These are phyloP conservation scores for Sweltsa coloradensis DNA, from an alignment of 1,140 invertebrate species.

Conservation along the genomic window DNA sequence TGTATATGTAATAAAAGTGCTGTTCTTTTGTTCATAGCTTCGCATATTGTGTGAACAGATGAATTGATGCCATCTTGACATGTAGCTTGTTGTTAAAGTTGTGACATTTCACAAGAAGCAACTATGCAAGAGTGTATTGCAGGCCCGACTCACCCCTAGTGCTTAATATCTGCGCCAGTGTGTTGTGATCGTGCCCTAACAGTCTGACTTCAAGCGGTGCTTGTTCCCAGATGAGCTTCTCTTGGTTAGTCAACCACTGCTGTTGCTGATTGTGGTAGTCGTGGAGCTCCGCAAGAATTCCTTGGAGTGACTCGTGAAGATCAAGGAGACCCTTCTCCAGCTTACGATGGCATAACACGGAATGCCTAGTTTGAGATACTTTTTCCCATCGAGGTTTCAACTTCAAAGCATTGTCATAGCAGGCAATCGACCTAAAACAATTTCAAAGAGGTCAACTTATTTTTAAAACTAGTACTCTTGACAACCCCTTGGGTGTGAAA, in stretches of 20 bases:
- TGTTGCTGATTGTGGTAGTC: conserved; percentile 54
- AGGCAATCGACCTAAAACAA: conserved; percentile 33
- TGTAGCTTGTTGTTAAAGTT: too few relatives aligned
- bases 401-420: conserved; percentile 58
- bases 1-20: too few relatives aligned
- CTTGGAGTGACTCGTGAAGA: conserved; percentile 52
- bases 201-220: conserved; percentile 27
- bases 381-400: conserved; percentile 43
- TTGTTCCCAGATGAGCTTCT: conserved; percentile 47
- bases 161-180: conserved; percentile 16
- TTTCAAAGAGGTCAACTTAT: too few relatives aligned
- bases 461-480: not conserved
- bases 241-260: conserved; percentile 45
- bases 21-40: too few relatives aligned
- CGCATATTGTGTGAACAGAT: too few relatives aligned
- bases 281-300: conserved; percentile 47
- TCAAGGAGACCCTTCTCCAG: conserved; percentile 48
- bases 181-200: conserved; percentile 10
- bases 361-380: conserved; percentile 39
- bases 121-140: too few relatives aligned
- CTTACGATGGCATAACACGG: conserved; percentile 54
- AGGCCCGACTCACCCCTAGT: conserved; percentile 8
- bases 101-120: too few relatives aligned
- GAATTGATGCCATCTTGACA: too few relatives aligned
- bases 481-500: too few relatives aligned